Base-by-base conservation (phyloP, 2,888 invertebrate species). In the Chalcis sispes region DNA sequence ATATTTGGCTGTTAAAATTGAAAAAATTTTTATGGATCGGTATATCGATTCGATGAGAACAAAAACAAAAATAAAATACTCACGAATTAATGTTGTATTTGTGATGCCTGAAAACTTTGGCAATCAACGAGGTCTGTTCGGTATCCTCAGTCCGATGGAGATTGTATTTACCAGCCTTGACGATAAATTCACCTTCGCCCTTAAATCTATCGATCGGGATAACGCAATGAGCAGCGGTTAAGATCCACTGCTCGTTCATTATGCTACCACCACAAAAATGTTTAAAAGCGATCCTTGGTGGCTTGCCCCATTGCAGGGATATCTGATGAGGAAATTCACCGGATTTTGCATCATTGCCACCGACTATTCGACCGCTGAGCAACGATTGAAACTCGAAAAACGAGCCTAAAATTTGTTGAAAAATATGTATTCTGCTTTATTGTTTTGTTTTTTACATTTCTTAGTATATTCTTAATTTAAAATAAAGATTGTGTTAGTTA, bases 251-350 rank as follows among this genome's bases (percentile, higher is more conserved):
- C 52, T 84, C 81, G 78, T 54, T 67, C 61, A 90, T 81, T 72
- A 90, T 87, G 48, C 89, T 84, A 3, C 89, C 90, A 1, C 89
- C 90, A 62, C 90, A 90, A 32, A 83, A 78, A 46, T 81, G 82
- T 29, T n/a, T 3, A 3, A 50, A 20, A 7, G 18, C 3, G 8
- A 5, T 15, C 50, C 2, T 13, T 15, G 50, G 20, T 18, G 50
- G 50, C 10, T 10, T 46, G n/a, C 86, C 87, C 73, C 82, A 81
- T 82, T 87, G 89, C 72, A 90, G 78, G 0, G 90, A 90, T 0
- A 90, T 88, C 76, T 90, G 90, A 81, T 89, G 90, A 0, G 90
- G 90, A 46, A 90, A 90, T 3, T 87, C 81, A 40, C 89, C 89
- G 29, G 86, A 84, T 0, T 32, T 65, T 0, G 90, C 90, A 1